Evolutionary conservation across 2,888 invertebrate species (phyloP).

Genomic region (Drosophila kokeensis): DNA sequence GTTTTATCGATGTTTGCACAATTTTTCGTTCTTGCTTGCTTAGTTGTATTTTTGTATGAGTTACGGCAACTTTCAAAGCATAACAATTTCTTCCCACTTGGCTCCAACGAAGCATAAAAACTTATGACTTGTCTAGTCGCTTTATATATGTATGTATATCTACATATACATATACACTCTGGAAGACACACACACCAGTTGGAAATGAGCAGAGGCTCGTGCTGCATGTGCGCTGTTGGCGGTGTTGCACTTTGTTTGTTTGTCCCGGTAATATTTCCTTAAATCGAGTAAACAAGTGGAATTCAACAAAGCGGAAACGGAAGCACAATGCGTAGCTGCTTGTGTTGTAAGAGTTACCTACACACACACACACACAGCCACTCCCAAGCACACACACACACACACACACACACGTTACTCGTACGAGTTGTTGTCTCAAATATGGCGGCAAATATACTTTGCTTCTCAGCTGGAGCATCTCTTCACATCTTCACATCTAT

Average conservation of each 20-base stretch:
- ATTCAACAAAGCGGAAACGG: constrained; percentile 81
- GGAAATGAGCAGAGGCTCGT: constrained; percentile 40
- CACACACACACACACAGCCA: constrained; percentile 30
- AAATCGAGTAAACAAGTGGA: constrained; percentile 82
- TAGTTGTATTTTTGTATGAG: constrained; percentile 55
- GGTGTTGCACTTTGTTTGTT: constrained; percentile 78
- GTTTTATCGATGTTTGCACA: constrained; percentile 1
- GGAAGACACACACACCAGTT: constrained; percentile 2
- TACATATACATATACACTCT: constrained; percentile 2
- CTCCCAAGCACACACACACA: constrained; percentile 16
- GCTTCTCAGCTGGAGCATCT: constrained; percentile 58
- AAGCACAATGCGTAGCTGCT: constrained; percentile 79
- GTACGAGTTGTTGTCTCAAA: constrained; percentile 79
- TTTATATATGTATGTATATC: constrained; percentile 11
- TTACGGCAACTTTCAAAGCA: constrained; percentile 76
- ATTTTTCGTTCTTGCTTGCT: constrained; percentile 15
- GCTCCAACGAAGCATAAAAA: constrained; percentile 77
- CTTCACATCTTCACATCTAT: constrained; percentile 17
- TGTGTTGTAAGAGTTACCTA: constrained; percentile 54
- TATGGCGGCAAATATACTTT: constrained; percentile 80
- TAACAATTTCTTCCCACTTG: constrained; percentile 78
- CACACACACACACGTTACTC: constrained; percentile 39
- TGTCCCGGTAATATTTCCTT: constrained; percentile 82
- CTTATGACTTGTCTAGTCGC: constrained; percentile 79
- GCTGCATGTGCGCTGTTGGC: constrained; percentile 48